These are phyloP conservation scores for Sialia sialis DNA, from an alignment of 2,113 vertebrate genomes.

Conservation along the genomic window DNA sequence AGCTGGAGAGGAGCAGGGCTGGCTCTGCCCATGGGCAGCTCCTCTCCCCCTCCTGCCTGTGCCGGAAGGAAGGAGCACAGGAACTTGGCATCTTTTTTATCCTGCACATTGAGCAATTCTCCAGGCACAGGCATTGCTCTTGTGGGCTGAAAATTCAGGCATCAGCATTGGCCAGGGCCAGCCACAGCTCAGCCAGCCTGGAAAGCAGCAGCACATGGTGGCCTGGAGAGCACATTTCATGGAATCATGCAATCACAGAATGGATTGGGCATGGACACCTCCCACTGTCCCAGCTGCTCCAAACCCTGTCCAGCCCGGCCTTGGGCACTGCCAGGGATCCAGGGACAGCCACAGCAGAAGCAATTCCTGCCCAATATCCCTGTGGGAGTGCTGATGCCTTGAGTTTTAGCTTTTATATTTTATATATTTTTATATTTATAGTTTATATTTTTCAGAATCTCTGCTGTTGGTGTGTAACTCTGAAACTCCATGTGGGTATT, in stretches of 20 bases:
- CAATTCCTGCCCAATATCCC: not conserved
- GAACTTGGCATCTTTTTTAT: constrained; percentile 47
- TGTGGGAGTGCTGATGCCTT: not conserved
- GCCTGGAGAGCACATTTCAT: not conserved
- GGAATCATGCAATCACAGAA: not conserved
- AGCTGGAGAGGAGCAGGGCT: not conserved
- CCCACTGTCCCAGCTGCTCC: fast-evolving
- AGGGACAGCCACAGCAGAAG: not conserved
- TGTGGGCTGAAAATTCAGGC: not conserved
- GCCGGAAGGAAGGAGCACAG: constrained; percentile 37
- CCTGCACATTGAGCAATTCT: constrained; percentile 62
- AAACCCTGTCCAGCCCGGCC: fast-evolving
- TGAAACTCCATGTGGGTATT: no score
- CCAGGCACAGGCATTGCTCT: not conserved
- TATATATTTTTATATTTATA: no score
- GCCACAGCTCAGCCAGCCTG: not conserved
- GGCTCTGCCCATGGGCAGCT: not conserved
- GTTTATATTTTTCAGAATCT: no score
- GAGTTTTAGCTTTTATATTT: no score
- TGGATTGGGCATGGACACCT: not conserved
- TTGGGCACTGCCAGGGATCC: not conserved
- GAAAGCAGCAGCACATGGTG: not conserved
- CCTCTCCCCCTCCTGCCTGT: not conserved
- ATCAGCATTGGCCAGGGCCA: constrained; percentile 21
- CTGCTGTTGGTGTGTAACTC: no score